Base-by-base conservation (phyloP, 2,113 vertebrate genomes). In the Megaceryle torquata region DNA sequence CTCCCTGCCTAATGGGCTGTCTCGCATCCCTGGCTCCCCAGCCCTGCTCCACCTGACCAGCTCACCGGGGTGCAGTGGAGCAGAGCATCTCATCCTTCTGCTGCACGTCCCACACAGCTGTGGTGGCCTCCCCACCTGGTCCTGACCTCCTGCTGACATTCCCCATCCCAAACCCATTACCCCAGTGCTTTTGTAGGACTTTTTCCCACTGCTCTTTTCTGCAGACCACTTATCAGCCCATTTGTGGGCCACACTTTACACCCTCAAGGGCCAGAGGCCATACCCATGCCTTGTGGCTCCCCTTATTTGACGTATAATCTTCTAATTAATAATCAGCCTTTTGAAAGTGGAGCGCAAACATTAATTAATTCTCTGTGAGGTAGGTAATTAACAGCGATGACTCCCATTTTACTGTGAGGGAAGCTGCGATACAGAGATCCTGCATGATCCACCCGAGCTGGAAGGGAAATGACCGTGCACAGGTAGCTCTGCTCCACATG, bases 291-390 rank as follows among this genome's bases (percentile, higher is more conserved):
- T 96, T 88, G 95, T 95, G 93, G 93, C 90, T 96, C 88, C 88
- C 86, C 90, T 93, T 96, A 96, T 91, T 94, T 96, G 96, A 96
- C 86, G 59, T 86, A 37, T 74, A 89, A 94, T 94, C 74, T 90
- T 85, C 70, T 96, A 97, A 96, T 97, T 96, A 96, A 95, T 96
- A 94, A 94, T 86, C 91, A 70, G 93, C 37, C 91, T 91, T 93
- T 96, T 95, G 70, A 93, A 96, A 96, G 88, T 46, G 64, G 92
- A 95, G 80, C 4, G 2, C 92, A 91, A 96, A 96, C 93, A 94
- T 96, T 97, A 95, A 97, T 96, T 96, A 97, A 93, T 94, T 94
- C 78, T 67, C 69, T 0, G 15, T n/a, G 51, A 95, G 91, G 91
- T 60, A 91, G 93, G 91, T 94, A 97, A 96, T 97, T 96, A 97